Evolutionary conservation across 2,797 vertebrate genomes (phyloP).

Genomic region (Peromyscus nudipes): DNA sequence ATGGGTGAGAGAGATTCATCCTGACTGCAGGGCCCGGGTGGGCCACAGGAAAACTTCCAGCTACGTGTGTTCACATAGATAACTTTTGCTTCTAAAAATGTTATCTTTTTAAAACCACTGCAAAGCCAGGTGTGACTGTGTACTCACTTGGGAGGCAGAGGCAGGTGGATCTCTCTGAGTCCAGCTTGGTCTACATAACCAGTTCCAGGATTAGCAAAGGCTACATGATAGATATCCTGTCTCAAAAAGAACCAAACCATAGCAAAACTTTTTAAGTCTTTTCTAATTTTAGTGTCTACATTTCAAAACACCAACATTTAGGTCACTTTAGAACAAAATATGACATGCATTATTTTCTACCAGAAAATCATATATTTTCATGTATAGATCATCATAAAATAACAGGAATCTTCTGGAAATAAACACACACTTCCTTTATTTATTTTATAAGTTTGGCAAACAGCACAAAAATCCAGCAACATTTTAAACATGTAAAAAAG

Average conservation of each 20-base stretch:
- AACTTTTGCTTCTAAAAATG: conserved; percentile 30
- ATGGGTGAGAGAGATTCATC: too few relatives aligned
- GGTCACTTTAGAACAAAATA: conserved; percentile 63
- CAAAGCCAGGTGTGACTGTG: not conserved
- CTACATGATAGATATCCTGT: not conserved
- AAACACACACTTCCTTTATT: conserved; percentile 84
- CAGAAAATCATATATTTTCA: conserved; percentile 51
- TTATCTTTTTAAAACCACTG: not conserved
- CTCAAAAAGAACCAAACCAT: not conserved
- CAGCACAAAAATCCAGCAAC: conserved; percentile 85
- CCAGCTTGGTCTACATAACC: not conserved
- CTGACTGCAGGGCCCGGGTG: too few relatives aligned
- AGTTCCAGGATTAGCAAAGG: not conserved
- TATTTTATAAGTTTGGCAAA: conserved; percentile 85
- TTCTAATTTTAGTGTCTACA: conserved; percentile 42
- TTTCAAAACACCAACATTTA: conserved; percentile 56
- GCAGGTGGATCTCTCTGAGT: not conserved
- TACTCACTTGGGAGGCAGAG: not conserved
- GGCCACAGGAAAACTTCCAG: too few relatives aligned
- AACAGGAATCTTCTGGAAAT: conserved; percentile 80
- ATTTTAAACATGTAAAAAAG: conserved; percentile 84
- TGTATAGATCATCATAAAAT: conserved; percentile 61
- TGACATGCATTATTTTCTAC: conserved; percentile 57
- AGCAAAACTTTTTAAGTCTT: not conserved
- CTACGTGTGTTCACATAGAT: not conserved